These are phyloP conservation scores for Amblyopsis hoosieri DNA, from an alignment of 2,797 vertebrate genomes.

Conservation along the genomic window DNA sequence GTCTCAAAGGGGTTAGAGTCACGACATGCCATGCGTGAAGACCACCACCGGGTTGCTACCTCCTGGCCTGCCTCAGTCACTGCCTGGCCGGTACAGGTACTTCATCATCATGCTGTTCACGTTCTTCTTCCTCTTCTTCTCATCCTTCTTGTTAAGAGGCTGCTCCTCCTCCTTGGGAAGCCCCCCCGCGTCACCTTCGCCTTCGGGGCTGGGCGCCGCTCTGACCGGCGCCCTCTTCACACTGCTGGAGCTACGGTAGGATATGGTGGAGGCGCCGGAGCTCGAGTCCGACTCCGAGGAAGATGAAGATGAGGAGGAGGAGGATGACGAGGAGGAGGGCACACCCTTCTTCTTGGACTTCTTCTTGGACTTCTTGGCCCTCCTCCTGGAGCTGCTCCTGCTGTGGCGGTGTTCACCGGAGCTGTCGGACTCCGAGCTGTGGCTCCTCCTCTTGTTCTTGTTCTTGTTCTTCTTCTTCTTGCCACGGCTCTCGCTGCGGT, in stretches of 20 bases:
- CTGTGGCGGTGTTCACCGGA: constrained; percentile 67
- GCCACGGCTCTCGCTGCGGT: constrained; percentile 60
- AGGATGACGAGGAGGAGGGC: constrained; percentile 73
- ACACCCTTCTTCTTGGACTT: constrained; percentile 76
- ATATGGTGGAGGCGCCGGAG: constrained; percentile 86
- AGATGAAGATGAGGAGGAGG: constrained; percentile 66
- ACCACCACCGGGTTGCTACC: constrained; percentile 72
- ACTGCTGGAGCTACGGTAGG: constrained; percentile 87
- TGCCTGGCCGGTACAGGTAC: constrained; percentile 93
- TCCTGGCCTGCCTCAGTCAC: constrained; percentile 90
- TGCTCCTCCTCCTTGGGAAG: constrained; percentile 37
- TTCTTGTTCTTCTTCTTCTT: constrained; percentile 73
- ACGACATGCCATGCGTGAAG: constrained; percentile 78
- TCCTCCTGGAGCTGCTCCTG: constrained; percentile 80
- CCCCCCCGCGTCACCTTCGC: constrained; percentile 31
- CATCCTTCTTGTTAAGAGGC: constrained; percentile 79
- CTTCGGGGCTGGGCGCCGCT: constrained; percentile 55
- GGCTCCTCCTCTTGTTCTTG: constrained; percentile 76
- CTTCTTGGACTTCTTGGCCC: constrained; percentile 86
- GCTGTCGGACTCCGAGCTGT: constrained; percentile 73
- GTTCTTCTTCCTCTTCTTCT: constrained; percentile 90
- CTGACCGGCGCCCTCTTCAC: constrained; percentile 84
- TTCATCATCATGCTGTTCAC: constrained; percentile 97
- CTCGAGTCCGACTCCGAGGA: constrained; percentile 81
- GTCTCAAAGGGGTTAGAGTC: constrained; percentile 64